A percentile compares a stretch with the other conserved stretches of the same genome.
These are phyloP conservation scores for Cheilosia urbana DNA, from an alignment of 2,888 invertebrate species.

Conservation along the genomic window DNA sequence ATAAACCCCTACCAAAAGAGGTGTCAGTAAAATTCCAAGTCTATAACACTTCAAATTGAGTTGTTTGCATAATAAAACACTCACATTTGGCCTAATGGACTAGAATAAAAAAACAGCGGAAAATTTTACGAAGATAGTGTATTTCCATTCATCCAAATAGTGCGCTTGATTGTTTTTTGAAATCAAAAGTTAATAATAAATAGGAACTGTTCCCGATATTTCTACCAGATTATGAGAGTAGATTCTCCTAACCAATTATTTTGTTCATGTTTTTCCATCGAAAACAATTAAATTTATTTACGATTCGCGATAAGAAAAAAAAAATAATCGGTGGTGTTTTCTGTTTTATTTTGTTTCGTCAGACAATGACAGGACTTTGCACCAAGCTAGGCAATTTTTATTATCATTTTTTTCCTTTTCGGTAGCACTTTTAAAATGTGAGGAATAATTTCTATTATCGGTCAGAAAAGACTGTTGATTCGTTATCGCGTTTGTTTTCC, in stretches of 20 bases:
- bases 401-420: neutral
- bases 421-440: neutral
- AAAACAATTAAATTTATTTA: slow-evolving; percentile 18
- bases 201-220: slow-evolving; percentile 4
- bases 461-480: neutral
- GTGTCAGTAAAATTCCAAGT: no score
- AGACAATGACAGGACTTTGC: slow-evolving; percentile 56
- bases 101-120: no score
- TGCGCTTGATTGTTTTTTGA: no score
- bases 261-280: slow-evolving; percentile 5
- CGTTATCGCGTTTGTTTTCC: slow-evolving; percentile 16
- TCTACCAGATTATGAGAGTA: neutral
- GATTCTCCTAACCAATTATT: neutral
- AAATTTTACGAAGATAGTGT: no score
- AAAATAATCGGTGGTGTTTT: neutral
- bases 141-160: no score
- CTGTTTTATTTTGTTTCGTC: slow-evolving; percentile 29
- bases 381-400: slow-evolving; percentile 21
- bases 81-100: no score
- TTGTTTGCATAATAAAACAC: no score
- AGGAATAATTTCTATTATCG: neutral
- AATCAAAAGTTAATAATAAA: no score
- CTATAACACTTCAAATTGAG: no score
- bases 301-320: slow-evolving; percentile 6
- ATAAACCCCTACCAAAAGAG: no score